Evolutionary conservation across 2,888 invertebrate species (phyloP), one percentile per base, ranked within the genome.

Genomic region (Thecocarcelia acutangulata): DNA sequence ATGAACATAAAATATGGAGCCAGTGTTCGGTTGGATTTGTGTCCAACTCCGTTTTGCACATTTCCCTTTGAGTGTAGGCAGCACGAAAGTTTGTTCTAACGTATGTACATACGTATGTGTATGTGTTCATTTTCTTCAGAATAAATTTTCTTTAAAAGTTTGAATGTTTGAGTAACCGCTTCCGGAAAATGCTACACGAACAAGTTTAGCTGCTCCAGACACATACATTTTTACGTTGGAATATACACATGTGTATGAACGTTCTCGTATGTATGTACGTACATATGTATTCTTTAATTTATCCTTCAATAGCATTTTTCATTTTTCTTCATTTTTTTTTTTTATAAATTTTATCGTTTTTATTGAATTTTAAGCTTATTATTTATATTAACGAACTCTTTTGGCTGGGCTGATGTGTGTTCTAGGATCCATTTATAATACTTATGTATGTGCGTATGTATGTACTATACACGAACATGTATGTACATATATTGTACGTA

Each of bases 401-500:
- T 63, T 42, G 19, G 19, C 21, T 52, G 21, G 17, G 6, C 56
- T n/a, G 9, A 11, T 61, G 56, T 52, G 17, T 83, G 85, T 84
- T 84, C 8, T 83, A 77, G 76, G 78, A 75, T 46, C 15, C 8
- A 82, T 85, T 85, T 86, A 85, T 86, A 89, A 89, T 89, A 88
- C 88, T 87, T 87, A 88, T 87, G 9, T 33, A 33, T 33, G 4
- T 9, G 1, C 8, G 33, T 33, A 33, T 33, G 33, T 8, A 28
- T 28, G 28, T 28, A n/a, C n/a, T n/a, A n/a, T n/a, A 24, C 24
- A 24, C 5, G 5, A 24, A 24, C 87, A 88, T 87, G 9, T 33
- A 33, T 8, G 9, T 6, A 33, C 8, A 8, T 8, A 33, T 33
- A 8, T 33, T 33, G 33, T 33, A 9, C 9, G 87, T 87, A n/a